Conservation (phyloP, 2,113 vertebrate species). For the Seriola dumerili region DNA sequence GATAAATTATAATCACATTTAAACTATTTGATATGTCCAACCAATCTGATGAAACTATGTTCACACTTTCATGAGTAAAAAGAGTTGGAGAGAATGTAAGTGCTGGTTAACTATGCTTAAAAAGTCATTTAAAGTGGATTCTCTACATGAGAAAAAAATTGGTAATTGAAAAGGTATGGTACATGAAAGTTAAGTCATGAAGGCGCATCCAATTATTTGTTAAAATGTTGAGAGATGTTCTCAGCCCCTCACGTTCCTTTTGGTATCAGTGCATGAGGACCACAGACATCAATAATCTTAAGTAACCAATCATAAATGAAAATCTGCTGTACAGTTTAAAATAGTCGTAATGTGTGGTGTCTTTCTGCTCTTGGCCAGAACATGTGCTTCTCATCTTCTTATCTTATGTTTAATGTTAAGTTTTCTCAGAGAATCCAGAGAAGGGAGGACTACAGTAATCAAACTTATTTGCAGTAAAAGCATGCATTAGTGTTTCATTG, state of each 20-base stretch:
- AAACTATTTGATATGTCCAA: no score
- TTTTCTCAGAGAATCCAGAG: not conserved
- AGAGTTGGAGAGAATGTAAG: no score
- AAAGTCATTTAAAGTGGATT: not conserved
- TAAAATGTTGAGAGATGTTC: no score
- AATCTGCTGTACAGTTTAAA: no score
- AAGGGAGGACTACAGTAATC: not conserved
- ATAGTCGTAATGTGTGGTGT: no score
- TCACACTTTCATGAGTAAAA: no score
- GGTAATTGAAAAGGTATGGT: not conserved
- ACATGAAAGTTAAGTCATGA: not conserved
- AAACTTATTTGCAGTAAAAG: not conserved
- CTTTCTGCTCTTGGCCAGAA: no score
- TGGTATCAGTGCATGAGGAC: not conserved
- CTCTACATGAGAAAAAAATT: not conserved
- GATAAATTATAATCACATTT: no score
- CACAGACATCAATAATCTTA: not conserved
- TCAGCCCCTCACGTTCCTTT: not conserved
- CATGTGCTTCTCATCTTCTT: not conserved
- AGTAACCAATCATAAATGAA: no score
- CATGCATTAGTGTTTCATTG: not conserved
- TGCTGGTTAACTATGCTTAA: not conserved
- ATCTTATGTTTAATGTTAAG: not conserved
- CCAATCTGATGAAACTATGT: no score
- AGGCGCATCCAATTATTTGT: not conserved